Percentiles rank a stretch among this genome's conserved stretches.
Conservation (phyloP, 2,888 invertebrate species). For the Rhamnusium bicolor region DNA sequence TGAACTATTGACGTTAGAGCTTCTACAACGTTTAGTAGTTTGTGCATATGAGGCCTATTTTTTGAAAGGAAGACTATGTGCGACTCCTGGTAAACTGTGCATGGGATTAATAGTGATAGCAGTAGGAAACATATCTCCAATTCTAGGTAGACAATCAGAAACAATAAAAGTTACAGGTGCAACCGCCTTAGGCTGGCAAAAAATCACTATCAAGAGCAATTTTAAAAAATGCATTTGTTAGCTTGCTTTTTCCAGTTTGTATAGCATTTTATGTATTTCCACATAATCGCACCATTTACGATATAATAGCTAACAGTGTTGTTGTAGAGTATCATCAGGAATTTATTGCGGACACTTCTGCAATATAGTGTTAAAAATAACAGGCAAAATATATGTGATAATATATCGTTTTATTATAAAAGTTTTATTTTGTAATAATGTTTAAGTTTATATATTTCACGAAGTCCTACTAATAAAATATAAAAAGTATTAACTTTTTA, state of each 20-base stretch:
- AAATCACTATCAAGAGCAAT: slow-evolving; percentile 84
- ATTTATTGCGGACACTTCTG: slow-evolving; percentile 66
- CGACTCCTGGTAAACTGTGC: slow-evolving; percentile 92
- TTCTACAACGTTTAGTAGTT: slow-evolving; percentile 84
- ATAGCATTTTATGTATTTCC: slow-evolving; percentile 87
- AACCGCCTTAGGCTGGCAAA: slow-evolving; percentile 78
- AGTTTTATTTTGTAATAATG: no score
- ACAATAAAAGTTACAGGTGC: slow-evolving; percentile 83
- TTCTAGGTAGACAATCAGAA: slow-evolving; percentile 76
- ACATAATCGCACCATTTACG: slow-evolving; percentile 91
- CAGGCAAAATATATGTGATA: slow-evolving; percentile 39
- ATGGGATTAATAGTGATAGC: slow-evolving; percentile 89
- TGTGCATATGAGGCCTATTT: slow-evolving; percentile 88
- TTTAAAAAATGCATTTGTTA: slow-evolving; percentile 89
- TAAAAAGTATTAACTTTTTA: no score
- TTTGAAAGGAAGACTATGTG: slow-evolving; percentile 79
- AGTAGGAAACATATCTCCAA: slow-evolving; percentile 80
- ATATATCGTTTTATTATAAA: no score
- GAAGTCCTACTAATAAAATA: no score
- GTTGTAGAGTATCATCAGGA: slow-evolving; percentile 86
- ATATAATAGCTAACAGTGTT: slow-evolving; percentile 87
- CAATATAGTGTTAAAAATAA: slow-evolving; percentile 38
- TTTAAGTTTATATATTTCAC: no score
- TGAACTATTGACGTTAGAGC: slow-evolving; percentile 85
- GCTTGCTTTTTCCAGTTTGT: slow-evolving; percentile 90